Base-by-base conservation (phyloP, 2,797 vertebrate species). In the Chaenodraco wilsoni region DNA sequence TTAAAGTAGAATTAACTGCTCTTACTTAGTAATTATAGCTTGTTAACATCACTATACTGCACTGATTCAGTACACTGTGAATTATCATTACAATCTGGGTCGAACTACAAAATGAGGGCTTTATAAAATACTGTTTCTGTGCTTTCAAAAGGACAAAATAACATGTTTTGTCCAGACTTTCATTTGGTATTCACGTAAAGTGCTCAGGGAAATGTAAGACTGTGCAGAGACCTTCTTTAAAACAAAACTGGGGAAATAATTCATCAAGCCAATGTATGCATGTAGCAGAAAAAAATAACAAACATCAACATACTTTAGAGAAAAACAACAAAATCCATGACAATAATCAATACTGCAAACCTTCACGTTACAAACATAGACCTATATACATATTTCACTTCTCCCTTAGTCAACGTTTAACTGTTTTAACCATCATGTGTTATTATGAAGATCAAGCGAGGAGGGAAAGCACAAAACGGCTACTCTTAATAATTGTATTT, bases 171-270 rank as follows among this genome's bases (percentile, higher is more conserved):
- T 73, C 69, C 71, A n/a, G 27, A 68, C 46, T 33, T 27, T 69
- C 55, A 86, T 93, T 91, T 91, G 88, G 85, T 92, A 69, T 89
- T 58, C 16, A 76, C 75, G 10, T 90, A 92, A 94, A 82, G 92
- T 94, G 92, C 92, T 82, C 85, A 67, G 43, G 60, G 33, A 64
- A 75, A 78, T 72, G 59, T 80, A 65, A 31, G 51, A 63, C 72
- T 87, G 73, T 70, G 82, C 68, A 92, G 44, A 87, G 83, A 68
- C 55, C 15, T 84, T 77, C 19, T 70, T 72, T 54, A 58, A 4
- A 66, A 70, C 21, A 46, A 85, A 62, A 59, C 33, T 1, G 10
- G 56, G 1, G 50, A 45, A 65, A 2, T 31, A 19, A 49, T 65
- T 51, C 56, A 10, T 74, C 31, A 14, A 72, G 78, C 31, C 52